A percentile compares a stretch with the other conserved stretches of the same genome.
Evolutionary conservation across 1,140 invertebrate species (phyloP).

Genomic region (Conopomorpha cramerella): DNA sequence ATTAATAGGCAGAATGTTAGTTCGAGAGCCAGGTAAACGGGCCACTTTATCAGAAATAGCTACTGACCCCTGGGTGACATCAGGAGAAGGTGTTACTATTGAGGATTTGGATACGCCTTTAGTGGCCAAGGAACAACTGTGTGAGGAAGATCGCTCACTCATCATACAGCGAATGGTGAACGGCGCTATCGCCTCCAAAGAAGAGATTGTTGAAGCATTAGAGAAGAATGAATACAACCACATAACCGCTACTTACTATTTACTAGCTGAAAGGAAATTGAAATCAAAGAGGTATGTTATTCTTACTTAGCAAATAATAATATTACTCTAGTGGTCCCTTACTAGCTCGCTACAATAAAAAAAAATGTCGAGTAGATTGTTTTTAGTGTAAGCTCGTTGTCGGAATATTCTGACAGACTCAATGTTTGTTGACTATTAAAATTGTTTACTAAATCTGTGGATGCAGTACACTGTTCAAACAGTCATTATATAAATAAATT

Average conservation of each 20-base stretch:
- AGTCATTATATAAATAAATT: no score
- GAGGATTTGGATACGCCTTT: slow-evolving; percentile 47
- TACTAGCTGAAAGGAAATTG: slow-evolving; percentile 92
- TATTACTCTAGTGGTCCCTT: no score
- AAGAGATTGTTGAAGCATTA: slow-evolving; percentile 89
- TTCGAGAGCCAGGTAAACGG: slow-evolving; percentile 88
- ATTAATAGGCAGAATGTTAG: slow-evolving; percentile 90
- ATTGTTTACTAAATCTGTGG: no score
- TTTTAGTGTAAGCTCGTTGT: no score
- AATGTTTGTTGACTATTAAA: no score
- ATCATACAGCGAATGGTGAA: slow-evolving; percentile 97
- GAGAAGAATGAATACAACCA: slow-evolving; percentile 98
- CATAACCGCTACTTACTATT: slow-evolving; percentile 97
- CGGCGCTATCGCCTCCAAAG: slow-evolving; percentile 91
- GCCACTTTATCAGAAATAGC: slow-evolving; percentile 89
- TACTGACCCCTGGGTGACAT: slow-evolving; percentile 82
- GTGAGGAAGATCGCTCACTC: slow-evolving; percentile 88
- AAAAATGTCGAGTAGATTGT: no score
- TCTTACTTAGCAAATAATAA: no score
- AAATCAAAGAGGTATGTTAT: slow-evolving; percentile 65
- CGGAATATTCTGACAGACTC: no score
- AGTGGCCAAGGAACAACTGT: slow-evolving; percentile 45
- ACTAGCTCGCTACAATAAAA: no score
- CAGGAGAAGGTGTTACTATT: slow-evolving; percentile 50
- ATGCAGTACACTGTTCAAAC: no score